Conservation (phyloP, 2,113 vertebrate genomes). For the Ictalurus furcatus region DNA sequence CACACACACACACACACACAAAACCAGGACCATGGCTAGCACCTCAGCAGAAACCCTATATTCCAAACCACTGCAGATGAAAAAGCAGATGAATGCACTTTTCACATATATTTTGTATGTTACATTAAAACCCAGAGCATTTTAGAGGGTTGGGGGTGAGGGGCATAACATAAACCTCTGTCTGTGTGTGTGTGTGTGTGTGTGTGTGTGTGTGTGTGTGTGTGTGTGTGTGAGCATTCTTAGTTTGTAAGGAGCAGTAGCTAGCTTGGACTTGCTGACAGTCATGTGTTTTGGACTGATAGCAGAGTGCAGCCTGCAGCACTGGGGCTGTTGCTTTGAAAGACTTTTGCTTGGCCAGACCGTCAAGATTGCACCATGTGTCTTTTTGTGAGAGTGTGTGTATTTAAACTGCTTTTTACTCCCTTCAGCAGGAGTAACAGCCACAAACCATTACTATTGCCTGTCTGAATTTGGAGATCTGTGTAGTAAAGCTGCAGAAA, state of each 20-base stretch:
- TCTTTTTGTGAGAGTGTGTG: conserved; percentile 13
- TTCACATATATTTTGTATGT: not conserved
- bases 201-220: conserved; percentile 4
- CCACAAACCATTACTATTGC: conserved; percentile 56
- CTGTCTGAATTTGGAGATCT: conserved; percentile 51
- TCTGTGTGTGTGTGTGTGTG: conserved; percentile 13
- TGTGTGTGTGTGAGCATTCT: conserved; percentile 1
- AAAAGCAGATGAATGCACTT: not conserved
- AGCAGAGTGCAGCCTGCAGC: conserved; percentile 41
- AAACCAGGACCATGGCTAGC: conserved; percentile 10
- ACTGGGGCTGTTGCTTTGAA: conserved; percentile 15
- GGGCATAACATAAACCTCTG: not conserved
- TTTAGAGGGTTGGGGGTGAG: not conserved
- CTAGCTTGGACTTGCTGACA: conserved; percentile 16
- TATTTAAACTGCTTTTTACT: conserved; percentile 28
- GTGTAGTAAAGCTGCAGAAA: conserved; percentile 40
- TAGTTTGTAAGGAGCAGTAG: conserved; percentile 29
- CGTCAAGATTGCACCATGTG: conserved; percentile 7
- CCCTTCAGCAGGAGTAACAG: conserved; percentile 31
- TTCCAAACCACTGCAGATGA: not conserved
- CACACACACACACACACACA: not conserved
- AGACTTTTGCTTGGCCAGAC: conserved; percentile 34
- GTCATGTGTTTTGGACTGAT: conserved; percentile 54
- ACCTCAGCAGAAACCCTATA: not conserved
- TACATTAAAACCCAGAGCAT: not conserved